Evolutionary conservation across 2,888 invertebrate genomes (phyloP).

Genomic region (Drosophila aldrichi): DNA sequence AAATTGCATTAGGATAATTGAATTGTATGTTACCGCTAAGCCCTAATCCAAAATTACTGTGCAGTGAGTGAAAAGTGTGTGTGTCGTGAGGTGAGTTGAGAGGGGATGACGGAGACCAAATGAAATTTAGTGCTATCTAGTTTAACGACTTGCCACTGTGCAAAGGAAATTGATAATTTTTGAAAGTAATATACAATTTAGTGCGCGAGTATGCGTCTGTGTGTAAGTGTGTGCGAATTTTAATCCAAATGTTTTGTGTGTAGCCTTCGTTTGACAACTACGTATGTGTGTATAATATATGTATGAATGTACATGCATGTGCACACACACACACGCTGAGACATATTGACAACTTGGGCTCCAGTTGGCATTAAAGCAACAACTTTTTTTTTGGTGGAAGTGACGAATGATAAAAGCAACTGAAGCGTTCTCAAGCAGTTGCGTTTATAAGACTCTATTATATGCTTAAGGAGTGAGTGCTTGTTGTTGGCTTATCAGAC

Average conservation of each 20-base stretch:
- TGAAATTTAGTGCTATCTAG: conserved; percentile 57
- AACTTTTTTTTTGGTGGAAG: conserved; percentile 28
- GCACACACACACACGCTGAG: conserved; percentile 7
- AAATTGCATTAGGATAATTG: conserved; percentile 10
- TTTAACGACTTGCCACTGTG: conserved; percentile 48
- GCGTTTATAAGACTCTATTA: conserved; percentile 1
- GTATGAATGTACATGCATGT: conserved; percentile 10
- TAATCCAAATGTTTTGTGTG: conserved; percentile 18
- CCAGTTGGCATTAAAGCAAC: conserved; percentile 47
- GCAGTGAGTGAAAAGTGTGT: conserved; percentile 45
- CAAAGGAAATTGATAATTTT: conserved; percentile 57
- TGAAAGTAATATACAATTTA: conserved; percentile 35
- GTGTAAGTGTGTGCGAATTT: conserved; percentile 27
- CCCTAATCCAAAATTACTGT: conserved; percentile 25
- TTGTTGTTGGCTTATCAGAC: conserved; percentile 38
- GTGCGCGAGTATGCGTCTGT: conserved; percentile 7
- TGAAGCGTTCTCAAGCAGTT: conserved; percentile 4
- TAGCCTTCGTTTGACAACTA: conserved; percentile 20
- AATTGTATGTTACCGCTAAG: conserved; percentile 23
- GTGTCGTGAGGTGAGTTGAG: conserved; percentile 46
- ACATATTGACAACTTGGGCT: conserved; percentile 10
- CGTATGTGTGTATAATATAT: not conserved
- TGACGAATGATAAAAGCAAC: conserved; percentile 25
- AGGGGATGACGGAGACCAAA: conserved; percentile 48
- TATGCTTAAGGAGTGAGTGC: conserved; percentile 8